Percentiles rank a stretch among this genome's conserved stretches.
phyloP scores from a whole-genome alignment of 2,113 vertebrate genomes.

The Pomatorhinus ruficollis region DNA sequence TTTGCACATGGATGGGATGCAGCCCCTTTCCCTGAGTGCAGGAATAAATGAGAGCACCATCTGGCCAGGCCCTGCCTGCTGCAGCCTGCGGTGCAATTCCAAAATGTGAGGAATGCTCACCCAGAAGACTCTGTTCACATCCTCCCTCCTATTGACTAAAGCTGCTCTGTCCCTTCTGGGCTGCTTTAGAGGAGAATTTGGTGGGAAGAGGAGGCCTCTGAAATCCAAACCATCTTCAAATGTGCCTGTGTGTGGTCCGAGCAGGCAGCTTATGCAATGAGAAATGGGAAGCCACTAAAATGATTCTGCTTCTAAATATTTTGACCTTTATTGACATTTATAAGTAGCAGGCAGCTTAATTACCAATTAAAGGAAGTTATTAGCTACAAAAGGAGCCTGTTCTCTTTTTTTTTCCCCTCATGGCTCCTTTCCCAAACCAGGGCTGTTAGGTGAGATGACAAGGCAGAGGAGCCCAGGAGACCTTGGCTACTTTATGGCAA shows the following conservation, averaged over 20 bases:
- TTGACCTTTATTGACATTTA: constrained; percentile 72
- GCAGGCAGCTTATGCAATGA: constrained; percentile 53
- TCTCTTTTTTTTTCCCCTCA: background rate
- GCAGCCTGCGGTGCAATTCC: constrained; percentile 28
- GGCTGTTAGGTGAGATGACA: constrained; percentile 12
- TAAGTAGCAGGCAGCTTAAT: constrained; percentile 70
- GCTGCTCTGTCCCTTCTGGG: constrained; percentile 58
- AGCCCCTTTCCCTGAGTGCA: background rate
- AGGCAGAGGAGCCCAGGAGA: constrained; percentile 13
- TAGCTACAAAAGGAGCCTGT: constrained; percentile 68
- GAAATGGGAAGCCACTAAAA: constrained; percentile 67
- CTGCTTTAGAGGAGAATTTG: background rate
- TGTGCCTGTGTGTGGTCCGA: constrained; percentile 56
- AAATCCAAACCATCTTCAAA: constrained; percentile 56
- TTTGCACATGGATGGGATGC: background rate
- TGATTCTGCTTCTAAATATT: constrained; percentile 69
- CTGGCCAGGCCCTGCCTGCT: background rate
- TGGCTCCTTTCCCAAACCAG: constrained; percentile 59
- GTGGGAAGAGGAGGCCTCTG: constrained; percentile 48
- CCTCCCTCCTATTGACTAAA: constrained; percentile 48
- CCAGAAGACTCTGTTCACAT: constrained; percentile 36
- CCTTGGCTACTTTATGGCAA: background rate
- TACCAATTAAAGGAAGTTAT: constrained; percentile 70
- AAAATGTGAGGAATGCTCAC: constrained; percentile 58
- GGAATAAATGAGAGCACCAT: constrained; percentile 13